These are phyloP conservation scores for Pimephales promelas DNA, from an alignment of 2,113 vertebrate species.

Conservation along the genomic window DNA sequence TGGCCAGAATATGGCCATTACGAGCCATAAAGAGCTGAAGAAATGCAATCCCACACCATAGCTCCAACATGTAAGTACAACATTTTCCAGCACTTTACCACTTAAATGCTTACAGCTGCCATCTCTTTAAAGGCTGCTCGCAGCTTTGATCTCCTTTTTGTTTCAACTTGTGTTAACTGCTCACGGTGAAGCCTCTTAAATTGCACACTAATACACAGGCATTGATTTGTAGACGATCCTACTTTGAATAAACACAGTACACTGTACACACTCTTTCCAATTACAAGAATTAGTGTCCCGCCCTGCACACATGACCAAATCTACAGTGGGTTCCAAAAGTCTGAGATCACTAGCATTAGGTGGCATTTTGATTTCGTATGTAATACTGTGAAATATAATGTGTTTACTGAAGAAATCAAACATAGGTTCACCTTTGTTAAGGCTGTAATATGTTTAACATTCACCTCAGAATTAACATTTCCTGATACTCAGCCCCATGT, in stretches of 20 bases:
- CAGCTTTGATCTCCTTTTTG: constrained; percentile 55
- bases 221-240: constrained; percentile 7
- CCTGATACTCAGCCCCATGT: too few species aligned
- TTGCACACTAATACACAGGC: background rate
- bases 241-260: constrained; percentile 16
- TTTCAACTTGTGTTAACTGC: constrained; percentile 34
- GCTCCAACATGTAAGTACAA: constrained; percentile 69
- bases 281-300: background rate
- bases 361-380: too few species aligned
- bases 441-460: too few species aligned
- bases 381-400: too few species aligned
- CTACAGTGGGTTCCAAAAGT: background rate
- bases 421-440: too few species aligned
- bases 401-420: too few species aligned
- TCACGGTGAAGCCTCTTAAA: constrained; percentile 9
- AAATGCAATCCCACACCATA: constrained; percentile 44
- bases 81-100: constrained; percentile 64
- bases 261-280: background rate
- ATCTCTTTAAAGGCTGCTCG: constrained; percentile 61
- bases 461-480: too few species aligned
- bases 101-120: constrained; percentile 61
- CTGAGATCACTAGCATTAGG: too few species aligned
- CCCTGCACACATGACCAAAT: background rate
- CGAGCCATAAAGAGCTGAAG: constrained; percentile 55
- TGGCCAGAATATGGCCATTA: constrained; percentile 60